Evolutionary conservation across 2,888 invertebrate species (phyloP), one percentile per base, ranked within the genome.

Genomic region (Microlaimidae sp.): DNA sequence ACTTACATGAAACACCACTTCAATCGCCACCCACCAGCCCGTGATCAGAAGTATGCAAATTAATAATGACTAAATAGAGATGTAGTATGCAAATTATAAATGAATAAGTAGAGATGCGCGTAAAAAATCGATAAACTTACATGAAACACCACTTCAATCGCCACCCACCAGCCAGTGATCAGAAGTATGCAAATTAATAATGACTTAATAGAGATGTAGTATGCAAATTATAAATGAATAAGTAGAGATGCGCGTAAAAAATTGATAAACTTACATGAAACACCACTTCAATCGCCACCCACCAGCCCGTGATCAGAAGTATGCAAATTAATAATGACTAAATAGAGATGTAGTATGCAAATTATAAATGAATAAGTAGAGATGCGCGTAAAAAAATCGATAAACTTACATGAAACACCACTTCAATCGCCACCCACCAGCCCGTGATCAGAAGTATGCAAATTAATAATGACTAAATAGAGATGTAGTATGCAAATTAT

Each of bases 251-350:
- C 47, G 23, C 19, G n/a, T n/a, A n/a, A n/a, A n/a, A n/a, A n/a
- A n/a, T n/a, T n/a, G n/a, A n/a, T n/a, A n/a, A n/a, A n/a, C 27
- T n/a, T 25, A 53, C 53, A 47, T 53, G 46, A 13, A 48, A 51
- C 25, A 53, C 23, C 5, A 38, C 23, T 26, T 53, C 54, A n/a
- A 53, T 24, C 5, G 40, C 41, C 3, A 27, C 26, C 54, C 54
- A 53, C 42, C 26, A 52, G 3, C 23, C 51, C 10, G 54, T 41
- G 3, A 52, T 43, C 25, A 53, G 29, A n/a, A 53, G 27, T 7
- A n/a, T n/a, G n/a, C n/a, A n/a, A n/a, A n/a, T n/a, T n/a, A n/a
- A n/a, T n/a, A n/a, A n/a, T n/a, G n/a, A n/a, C n/a, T n/a, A 13
- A 24, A n/a, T 24, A 19, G 17, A 25, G n/a, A n/a, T n/a, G n/a